Evolutionary conservation across 2,888 invertebrate genomes (phyloP), one percentile per base, ranked within the genome.

Genomic region (Falcaria lacertinaria): DNA sequence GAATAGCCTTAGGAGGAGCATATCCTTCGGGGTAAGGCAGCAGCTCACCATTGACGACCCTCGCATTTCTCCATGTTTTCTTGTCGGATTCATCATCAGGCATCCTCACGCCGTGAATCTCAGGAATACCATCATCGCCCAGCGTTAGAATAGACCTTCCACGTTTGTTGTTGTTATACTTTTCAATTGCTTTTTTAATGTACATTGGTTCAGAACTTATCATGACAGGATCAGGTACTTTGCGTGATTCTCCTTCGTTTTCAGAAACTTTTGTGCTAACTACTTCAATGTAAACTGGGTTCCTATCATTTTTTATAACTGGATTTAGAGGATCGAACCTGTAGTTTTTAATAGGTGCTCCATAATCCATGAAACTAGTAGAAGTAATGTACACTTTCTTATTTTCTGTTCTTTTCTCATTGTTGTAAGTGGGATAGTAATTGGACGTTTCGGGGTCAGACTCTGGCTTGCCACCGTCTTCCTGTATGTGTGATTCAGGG

Each of bases 31-130:
- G 94, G 59, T 95, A 94, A 14, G 95, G 94, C 36, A 94, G 89
- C 39, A 97, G 79, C 72, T 95, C 93, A 42, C 95, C 95, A 65
- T 97, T 96, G 36, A 97, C 95, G 11, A 97, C 96, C 51, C 96
- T 90, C 0, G 96, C 97, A 76, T 97, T 97, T 42, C 97, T 90
- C 96, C 96, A 97, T 0, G 93, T 94, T 70, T 95, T 94, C 53
- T 93, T 93, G 64, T 96, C 95, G 39, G 93, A 93, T 43, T 95
- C 94, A 55, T 96, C 95, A 65, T 97, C 97, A 0, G 96, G 96
- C 33, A 96, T 93, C 45, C 96, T 91, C 0, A 95, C 91, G 0
- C 96, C 96, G 41, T 95, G 94, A 36, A 97, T 94, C 39, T 96
- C 92, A 0, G 96, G 95, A 17, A 95, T 94, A 0, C 94, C 94